These are phyloP conservation scores for Menidia menidia DNA, from an alignment of 2,797 vertebrate genomes.

Conservation along the genomic window DNA sequence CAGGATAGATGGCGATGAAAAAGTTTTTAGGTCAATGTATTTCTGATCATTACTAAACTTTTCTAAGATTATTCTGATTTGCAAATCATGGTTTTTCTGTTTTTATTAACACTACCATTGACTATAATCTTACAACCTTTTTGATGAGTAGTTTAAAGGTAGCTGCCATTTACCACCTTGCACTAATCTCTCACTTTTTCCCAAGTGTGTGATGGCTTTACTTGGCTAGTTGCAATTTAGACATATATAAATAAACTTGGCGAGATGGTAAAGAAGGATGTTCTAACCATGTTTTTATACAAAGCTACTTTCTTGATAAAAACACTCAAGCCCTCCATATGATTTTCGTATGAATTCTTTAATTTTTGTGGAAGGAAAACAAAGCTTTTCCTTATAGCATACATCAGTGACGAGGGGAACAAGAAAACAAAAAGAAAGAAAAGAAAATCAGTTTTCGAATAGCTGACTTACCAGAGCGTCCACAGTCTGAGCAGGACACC, in stretches of 20 bases:
- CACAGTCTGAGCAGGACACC: conserved; percentile 98
- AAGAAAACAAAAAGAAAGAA: neutral
- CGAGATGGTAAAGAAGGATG: neutral
- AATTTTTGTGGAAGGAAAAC: neutral
- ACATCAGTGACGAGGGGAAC: neutral
- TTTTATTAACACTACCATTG: neutral
- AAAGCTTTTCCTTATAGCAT: neutral
- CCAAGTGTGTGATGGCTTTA: neutral
- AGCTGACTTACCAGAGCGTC: conserved; percentile 93
- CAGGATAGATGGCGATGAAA: too few species aligned
- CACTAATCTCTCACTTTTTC: neutral
- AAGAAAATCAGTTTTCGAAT: neutral
- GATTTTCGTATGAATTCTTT: neutral
- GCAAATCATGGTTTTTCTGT: neutral
- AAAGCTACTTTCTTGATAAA: too few species aligned
- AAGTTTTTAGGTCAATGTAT: too few species aligned
- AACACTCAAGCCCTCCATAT: neutral
- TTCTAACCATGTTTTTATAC: too few species aligned
- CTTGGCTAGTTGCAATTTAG: neutral
- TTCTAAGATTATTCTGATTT: neutral
- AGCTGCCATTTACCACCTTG: neutral
- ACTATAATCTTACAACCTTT: neutral
- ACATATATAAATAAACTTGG: neutral
- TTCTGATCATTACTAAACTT: too few species aligned
- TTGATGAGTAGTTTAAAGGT: neutral